A percentile compares a stretch with the other conserved stretches of the same genome.
These are phyloP conservation scores for Listronotus bonariensis DNA, from an alignment of 1,140 invertebrate genomes.

Conservation along the genomic window DNA sequence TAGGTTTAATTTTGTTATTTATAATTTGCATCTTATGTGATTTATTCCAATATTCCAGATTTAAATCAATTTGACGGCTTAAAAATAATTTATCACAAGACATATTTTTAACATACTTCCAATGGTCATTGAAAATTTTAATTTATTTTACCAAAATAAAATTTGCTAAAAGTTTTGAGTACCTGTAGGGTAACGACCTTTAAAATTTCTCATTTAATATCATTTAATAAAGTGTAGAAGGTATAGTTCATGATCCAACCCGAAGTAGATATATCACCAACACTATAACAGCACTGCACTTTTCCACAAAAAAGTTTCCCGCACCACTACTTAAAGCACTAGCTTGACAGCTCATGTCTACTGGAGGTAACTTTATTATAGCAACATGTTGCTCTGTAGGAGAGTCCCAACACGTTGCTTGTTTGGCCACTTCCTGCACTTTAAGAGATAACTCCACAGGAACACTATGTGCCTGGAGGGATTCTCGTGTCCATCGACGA, in stretches of 20 bases:
- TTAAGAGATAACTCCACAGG: constrained; percentile 61
- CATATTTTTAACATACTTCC: too few relatives aligned
- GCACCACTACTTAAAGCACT: constrained; percentile 66
- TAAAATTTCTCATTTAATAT: too few relatives aligned
- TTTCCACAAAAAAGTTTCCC: background rate
- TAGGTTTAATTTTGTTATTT: too few relatives aligned
- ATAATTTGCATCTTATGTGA: too few relatives aligned
- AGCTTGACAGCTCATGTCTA: constrained; percentile 76
- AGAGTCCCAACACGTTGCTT: constrained; percentile 69
- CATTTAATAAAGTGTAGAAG: too few relatives aligned
- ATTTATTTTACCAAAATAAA: too few relatives aligned
- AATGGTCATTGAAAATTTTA: too few relatives aligned
- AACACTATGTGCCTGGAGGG: constrained; percentile 71
- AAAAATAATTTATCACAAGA: too few relatives aligned
- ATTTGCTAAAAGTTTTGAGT: too few relatives aligned
- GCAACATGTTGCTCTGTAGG: constrained; percentile 64
- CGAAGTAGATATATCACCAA: constrained; percentile 16
- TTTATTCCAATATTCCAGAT: too few relatives aligned
- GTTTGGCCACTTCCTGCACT: constrained; percentile 57
- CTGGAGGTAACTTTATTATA: constrained; percentile 72
- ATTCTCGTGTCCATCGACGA: constrained; percentile 80
- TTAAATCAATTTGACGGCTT: too few relatives aligned
- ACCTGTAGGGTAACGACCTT: too few relatives aligned
- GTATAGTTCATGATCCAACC: constrained; percentile 12
- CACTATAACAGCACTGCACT: constrained; percentile 7